Base-by-base conservation (phyloP, 2,888 invertebrate genomes). In the Caenorhabditis sp. region DNA sequence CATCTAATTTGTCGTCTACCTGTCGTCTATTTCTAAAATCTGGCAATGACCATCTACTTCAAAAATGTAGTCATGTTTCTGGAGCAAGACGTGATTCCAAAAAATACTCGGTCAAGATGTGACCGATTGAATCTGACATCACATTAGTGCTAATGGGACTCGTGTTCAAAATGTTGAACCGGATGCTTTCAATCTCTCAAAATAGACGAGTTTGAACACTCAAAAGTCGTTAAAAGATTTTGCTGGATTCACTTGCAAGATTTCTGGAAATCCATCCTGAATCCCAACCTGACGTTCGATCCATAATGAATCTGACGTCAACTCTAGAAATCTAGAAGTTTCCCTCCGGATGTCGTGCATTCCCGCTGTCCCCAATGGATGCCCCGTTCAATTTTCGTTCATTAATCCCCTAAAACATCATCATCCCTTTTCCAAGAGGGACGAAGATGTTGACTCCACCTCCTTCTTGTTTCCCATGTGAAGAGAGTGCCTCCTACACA, bases 391-490 rank as follows among this genome's bases (percentile, higher is more conserved):
- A 66, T 66, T 66, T 51, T 66, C 31, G 35, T 66, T 47, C 66
- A 66, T 35, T 66, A 35, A 66, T 66, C 49, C 49, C 31, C 31
- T n/a, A 47, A 64, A 64, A 61, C 61, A 61, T 61, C 61, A 41
- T 61, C 63, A 47, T 64, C 47, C n/a, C 31, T 49, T 4, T 35
- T 24, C 16, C n/a, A 35, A 64, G 64, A 26, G 44, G 28, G 47
- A 70, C 63, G 38, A 73, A 31, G 22, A 35, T 51, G 19, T 64
- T 69, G 28, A 41, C 47, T 35, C 44, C 51, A 38, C 73, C 51
- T 24, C 24, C 24, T 38, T 38, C 28, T 35, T 38, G 19, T 49
- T 59, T 61, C 61, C 73, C 68, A 31, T 49, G 28, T 7, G 49
- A 49, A 61, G 28, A 63, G 24, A 51, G 28, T 35, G 24, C 66